Base-by-base conservation (phyloP, 2,888 invertebrate genomes). In the Vanessa cardui region DNA sequence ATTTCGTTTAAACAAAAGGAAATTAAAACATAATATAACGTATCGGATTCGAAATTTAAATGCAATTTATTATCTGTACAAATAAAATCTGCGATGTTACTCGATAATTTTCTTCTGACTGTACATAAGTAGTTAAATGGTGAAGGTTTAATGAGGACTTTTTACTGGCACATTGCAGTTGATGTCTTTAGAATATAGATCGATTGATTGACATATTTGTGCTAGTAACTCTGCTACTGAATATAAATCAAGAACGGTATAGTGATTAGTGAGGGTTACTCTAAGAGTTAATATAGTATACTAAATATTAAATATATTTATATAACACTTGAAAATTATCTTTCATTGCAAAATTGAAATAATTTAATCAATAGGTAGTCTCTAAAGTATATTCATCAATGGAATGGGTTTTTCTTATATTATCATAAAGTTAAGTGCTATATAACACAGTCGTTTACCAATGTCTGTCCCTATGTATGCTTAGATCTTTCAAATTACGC, bases 191-290 rank as follows among this genome's bases (percentile, higher is more conserved):
- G 44, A 46, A 59, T 63, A 66, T n/a, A 66, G 66, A 44, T 47
- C 60, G 69, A 63, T 60, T 63, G 69, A 63, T 56, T 63, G 66
- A 66, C 63, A 52, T 65, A 56, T 66, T 60, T 66, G 60, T 69
- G 60, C 45, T 60, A 66, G 54, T 44, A 54, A 47, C 39, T 39
- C 12, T 39, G 60, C 31, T 56, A 16, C 4, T 56, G n/a, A 56
- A 39, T 39, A 16, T 56, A 12, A 6, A 56, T 39, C 16, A 9
- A 33, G 31, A 33, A 56, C 33, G 54, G 33, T n/a, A 16, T 33
- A 8, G 6, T n/a, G 12, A 33, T 6, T 33, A 8, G 6, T n/a
- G 12, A 33, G 16, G 47, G 7, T 47, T 47, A 18, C 16, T 7
- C 33, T 52, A 26, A 1, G 4, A 16, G 12, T 52, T 20, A 4